These are phyloP conservation scores for Bubalus kerabau DNA, from an alignment of 2,113 vertebrate genomes.

Conservation along the genomic window DNA sequence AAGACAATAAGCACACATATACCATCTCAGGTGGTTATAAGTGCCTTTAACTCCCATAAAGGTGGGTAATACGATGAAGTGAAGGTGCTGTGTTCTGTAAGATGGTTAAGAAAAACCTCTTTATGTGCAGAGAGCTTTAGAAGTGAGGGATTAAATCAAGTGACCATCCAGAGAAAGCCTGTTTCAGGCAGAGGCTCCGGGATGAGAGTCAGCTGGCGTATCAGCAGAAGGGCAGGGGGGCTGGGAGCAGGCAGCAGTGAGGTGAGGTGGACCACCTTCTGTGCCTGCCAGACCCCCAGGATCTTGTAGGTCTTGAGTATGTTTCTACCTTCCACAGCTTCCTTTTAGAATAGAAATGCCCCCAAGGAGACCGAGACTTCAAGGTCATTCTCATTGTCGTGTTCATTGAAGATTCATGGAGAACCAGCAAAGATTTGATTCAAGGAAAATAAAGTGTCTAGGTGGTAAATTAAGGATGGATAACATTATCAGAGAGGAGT, in stretches of 20 bases:
- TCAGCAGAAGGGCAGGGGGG: no score
- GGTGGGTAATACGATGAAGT: not conserved
- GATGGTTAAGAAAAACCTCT: not conserved
- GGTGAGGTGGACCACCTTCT: not conserved
- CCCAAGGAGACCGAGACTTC: not conserved
- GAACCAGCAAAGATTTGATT: not conserved
- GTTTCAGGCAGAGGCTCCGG: not conserved
- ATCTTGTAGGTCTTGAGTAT: not conserved
- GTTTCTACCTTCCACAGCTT: not conserved
- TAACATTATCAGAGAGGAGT: not conserved
- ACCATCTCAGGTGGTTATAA: not conserved
- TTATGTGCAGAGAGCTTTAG: not conserved
- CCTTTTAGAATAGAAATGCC: not conserved
- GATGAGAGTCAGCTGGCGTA: not conserved
- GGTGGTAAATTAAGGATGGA: not conserved
- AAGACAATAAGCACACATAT: not conserved
- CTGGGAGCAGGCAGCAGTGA: fast-evolving
- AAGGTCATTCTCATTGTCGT: not conserved
- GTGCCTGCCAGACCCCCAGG: not conserved
- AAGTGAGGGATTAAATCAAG: not conserved
- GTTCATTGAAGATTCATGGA: not conserved
- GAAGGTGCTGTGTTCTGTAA: not conserved
- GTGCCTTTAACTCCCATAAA: not conserved
- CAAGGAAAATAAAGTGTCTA: not conserved
- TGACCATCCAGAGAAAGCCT: not conserved